Percentiles rank a stretch among this genome's conserved stretches.
These are phyloP conservation scores for Eonycteris spelaea DNA, from an alignment of 2,113 vertebrate species.

Conservation along the genomic window DNA sequence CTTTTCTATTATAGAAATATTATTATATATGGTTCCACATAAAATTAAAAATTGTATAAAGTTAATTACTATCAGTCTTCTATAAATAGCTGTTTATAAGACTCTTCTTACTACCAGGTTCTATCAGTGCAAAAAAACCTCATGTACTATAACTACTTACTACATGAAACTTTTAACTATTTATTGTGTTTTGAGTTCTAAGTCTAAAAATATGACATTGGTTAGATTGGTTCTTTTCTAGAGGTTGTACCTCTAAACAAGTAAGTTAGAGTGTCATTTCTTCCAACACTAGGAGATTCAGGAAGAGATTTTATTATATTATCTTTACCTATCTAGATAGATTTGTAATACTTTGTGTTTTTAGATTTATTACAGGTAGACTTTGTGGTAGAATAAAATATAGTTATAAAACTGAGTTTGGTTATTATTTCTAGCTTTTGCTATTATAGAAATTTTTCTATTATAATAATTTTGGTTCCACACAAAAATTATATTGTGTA, in stretches of 20 bases:
- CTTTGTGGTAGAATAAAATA: background rate
- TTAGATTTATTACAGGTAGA: background rate
- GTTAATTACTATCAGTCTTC: background rate
- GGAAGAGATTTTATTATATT: background rate
- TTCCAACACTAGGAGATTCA: background rate
- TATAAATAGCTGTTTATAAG: background rate
- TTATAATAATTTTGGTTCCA: background rate
- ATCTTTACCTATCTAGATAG: background rate
- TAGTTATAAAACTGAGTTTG: background rate
- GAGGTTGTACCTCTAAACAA: background rate
- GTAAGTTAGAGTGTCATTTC: background rate
- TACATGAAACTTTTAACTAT: background rate
- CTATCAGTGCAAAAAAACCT: background rate
- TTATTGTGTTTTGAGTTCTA: background rate
- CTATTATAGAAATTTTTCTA: background rate
- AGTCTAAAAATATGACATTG: background rate
- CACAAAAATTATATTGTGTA: background rate
- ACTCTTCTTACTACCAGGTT: background rate
- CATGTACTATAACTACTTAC: background rate
- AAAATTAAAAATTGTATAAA: background rate
- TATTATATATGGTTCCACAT: background rate
- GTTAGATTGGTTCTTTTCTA: background rate
- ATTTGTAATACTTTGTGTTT: background rate
- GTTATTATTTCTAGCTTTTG: background rate
- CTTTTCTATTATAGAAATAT: background rate